Conservation (phyloP, 2,797 vertebrate genomes). For the Mormyrus hasselquistii region DNA sequence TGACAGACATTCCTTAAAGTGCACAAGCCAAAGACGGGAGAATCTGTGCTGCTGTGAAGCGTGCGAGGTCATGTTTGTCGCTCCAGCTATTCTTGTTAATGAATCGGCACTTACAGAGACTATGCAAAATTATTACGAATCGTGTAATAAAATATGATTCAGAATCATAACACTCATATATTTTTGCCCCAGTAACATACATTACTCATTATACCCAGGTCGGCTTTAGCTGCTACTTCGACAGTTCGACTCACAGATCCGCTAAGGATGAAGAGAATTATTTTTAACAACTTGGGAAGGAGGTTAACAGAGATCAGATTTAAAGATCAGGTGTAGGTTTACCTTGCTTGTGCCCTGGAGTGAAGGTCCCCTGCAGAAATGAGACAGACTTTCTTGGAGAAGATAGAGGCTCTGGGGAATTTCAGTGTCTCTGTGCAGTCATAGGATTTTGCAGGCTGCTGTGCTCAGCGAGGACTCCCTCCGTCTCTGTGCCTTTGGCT, state of each 20-base stretch:
- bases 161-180: not conserved
- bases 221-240: not conserved
- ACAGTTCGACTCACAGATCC: not conserved
- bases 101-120: not conserved
- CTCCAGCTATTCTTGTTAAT: not conserved
- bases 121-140: not conserved
- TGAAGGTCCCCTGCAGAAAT: slow-evolving; percentile 30
- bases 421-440: slow-evolving; percentile 30
- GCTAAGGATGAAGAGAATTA: not conserved
- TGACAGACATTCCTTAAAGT: not conserved
- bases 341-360: slow-evolving; percentile 37
- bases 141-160: not conserved
- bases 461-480: not conserved
- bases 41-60: not conserved
- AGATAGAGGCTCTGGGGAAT: slow-evolving; percentile 15
- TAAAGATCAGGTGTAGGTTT: slow-evolving; percentile 24
- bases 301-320: not conserved
- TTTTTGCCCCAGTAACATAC: not conserved
- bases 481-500: slow-evolving; percentile 48
- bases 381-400: slow-evolving; percentile 35
- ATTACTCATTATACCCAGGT: not conserved
- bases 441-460: not conserved
- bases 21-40: not conserved
- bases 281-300: not conserved
- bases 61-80: not conserved